Conservation (phyloP, 1,140 invertebrate species). For the Formica selysi region DNA sequence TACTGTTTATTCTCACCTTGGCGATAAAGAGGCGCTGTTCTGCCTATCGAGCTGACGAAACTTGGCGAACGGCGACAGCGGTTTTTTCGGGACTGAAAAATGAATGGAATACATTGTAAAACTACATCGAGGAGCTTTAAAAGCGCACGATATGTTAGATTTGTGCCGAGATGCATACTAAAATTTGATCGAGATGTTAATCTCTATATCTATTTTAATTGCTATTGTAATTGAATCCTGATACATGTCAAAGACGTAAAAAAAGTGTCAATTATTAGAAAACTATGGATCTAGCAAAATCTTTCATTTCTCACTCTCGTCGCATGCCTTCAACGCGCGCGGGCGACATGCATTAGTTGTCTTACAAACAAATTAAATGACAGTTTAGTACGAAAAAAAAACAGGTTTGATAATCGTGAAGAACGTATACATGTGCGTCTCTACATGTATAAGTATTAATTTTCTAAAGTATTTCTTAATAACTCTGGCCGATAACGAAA, state of each 20-base stretch:
- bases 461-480: conserved; percentile 12
- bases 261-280: conserved; percentile 65
- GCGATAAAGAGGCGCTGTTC: conserved; percentile 90
- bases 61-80: conserved; percentile 94
- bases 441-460: conserved; percentile 38
- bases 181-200: conserved; percentile 76
- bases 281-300: conserved; percentile 37
- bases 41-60: conserved; percentile 96
- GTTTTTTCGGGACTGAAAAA: conserved; percentile 89
- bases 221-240: conserved; percentile 12
- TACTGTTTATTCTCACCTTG: conserved; percentile 88
- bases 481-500: not conserved
- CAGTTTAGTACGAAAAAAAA: conserved; percentile 44
- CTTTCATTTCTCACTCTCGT: conserved; percentile 70
- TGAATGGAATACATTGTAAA: conserved; percentile 41
- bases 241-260: conserved; percentile 48
- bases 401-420: conserved; percentile 4
- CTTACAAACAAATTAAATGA: conserved; percentile 48
- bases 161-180: conserved; percentile 66
- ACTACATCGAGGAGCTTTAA: not conserved
- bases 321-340: conserved; percentile 32
- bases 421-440: not conserved
- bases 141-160: conserved; percentile 68
- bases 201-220: conserved; percentile 48
- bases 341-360: conserved; percentile 44